phyloP scores from a whole-genome alignment of 2,113 vertebrate species.

The Platichthys stellatus region DNA sequence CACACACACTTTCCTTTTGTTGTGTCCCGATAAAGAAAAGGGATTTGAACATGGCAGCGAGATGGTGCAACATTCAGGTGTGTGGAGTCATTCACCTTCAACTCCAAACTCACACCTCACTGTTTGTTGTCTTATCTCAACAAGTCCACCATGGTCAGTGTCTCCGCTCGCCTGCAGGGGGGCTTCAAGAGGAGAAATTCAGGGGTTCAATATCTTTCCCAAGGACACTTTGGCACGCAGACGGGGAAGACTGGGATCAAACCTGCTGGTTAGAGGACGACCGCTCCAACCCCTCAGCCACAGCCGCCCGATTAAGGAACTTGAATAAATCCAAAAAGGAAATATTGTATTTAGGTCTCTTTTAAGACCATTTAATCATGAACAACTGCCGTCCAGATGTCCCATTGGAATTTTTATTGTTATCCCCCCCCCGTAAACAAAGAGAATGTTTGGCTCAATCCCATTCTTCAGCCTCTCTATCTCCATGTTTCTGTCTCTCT shows the following conservation, averaged over 20 bases:
- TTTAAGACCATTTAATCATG: not conserved
- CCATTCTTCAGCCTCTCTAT: slow-evolving; percentile 2
- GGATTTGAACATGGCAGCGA: not conserved
- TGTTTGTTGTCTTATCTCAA: not conserved
- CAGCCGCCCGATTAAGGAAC: no score
- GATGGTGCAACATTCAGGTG: not conserved
- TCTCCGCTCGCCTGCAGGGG: not conserved
- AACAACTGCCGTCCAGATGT: not conserved
- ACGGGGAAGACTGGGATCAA: no score
- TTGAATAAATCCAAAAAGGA: no score
- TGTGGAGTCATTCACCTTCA: slow-evolving; percentile 7
- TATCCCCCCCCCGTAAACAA: slow-evolving; percentile 31
- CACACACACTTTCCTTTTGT: not conserved
- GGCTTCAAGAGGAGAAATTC: no score
- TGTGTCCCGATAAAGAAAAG: not conserved
- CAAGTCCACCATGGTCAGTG: not conserved
- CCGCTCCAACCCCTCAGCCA: no score
- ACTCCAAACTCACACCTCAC: not conserved
- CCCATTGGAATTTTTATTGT: not conserved
- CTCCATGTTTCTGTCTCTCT: slow-evolving; percentile 18
- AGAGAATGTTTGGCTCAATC: slow-evolving; percentile 13
- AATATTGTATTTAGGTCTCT: not conserved
- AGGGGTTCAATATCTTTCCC: no score
- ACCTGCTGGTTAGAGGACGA: no score
- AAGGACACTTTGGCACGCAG: no score